Base-by-base conservation (phyloP, 30 jellyfish, hydroid and myxozoan species). In the Rhopilema esculentum region DNA sequence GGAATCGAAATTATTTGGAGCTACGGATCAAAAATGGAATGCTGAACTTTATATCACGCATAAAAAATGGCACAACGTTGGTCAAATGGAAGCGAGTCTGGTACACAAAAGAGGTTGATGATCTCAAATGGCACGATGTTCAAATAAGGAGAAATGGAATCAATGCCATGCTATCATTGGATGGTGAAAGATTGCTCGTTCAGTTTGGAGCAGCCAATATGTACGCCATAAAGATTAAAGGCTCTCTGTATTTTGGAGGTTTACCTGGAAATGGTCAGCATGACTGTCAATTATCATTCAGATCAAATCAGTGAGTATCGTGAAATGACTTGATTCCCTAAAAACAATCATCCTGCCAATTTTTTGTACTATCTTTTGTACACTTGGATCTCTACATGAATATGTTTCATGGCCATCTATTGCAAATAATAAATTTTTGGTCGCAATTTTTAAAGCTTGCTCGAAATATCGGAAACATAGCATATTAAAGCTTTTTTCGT, bases 61-160 rank as follows among this genome's bases (percentile, higher is more conserved):
- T 84, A 4, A 84, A 84, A 62, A 84, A 72, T 24, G 87, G 93
- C n/a, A 84, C 87, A 20, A 84, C 73, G 18, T 7, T 72, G 27
- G 49, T 51, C 1, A 72, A 72, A 72, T 71, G 87, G 93, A 84
- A 84, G 33, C 75, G 93, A 52, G 84, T 73, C 49, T 84, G 93
- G 93, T 72, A 69, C 33, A 24, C 63, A 29, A 72, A 33, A 84
- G 93, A 84, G 61, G 93, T 84, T 48, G 88, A 84, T 61, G 93
- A 84, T 57, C 31, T 84, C 80, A 53, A 40, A 30, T 84, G 93
- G 93, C 93, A 84, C 53, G 27, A 31, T 0, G 82, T 84, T 2
- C 84, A 62, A 22, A 25, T 84, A 61, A 84, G 87, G 75, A 53
- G 87, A 22, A 57, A 72, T 72, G 79, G 93, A 8, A 84, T 71